Conservation (phyloP, 2,888 invertebrate species). For the Hemithea aestivaria region DNA sequence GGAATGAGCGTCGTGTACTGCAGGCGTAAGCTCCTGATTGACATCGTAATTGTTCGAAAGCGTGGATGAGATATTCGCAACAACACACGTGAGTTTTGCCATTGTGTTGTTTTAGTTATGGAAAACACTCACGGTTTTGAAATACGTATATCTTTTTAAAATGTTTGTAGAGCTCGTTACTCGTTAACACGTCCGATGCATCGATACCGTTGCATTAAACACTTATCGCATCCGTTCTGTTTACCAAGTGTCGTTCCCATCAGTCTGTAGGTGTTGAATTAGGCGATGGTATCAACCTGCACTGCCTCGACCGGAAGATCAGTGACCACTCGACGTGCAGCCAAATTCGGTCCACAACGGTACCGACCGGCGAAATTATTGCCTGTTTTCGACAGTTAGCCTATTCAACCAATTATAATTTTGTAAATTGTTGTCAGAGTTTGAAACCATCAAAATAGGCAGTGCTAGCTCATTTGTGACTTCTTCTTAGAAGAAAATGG, state of each 20-base stretch:
- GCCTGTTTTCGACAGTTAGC: conserved; percentile 37
- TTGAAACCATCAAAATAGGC: too few species aligned
- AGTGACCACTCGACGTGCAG: conserved; percentile 51
- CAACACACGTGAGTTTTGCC: too few species aligned
- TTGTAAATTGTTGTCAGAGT: conserved; percentile 9
- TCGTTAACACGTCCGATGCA: conserved; percentile 3
- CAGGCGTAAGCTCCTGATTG: too few species aligned
- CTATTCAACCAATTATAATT: conserved; percentile 22
- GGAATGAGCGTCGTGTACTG: too few species aligned
- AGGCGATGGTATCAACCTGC: conserved; percentile 19
- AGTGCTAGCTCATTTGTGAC: too few species aligned
- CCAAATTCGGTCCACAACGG: conserved; percentile 71
- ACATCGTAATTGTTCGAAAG: too few species aligned
- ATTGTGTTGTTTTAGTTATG: too few species aligned
- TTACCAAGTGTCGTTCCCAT: conserved; percentile 11
- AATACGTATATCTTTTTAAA: too few species aligned
- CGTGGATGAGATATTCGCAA: too few species aligned
- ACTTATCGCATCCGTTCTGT: conserved; percentile 11
- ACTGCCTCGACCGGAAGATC: conserved; percentile 60
- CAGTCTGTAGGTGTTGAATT: conserved; percentile 11
- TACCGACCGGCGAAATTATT: conserved; percentile 57
- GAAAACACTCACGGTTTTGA: too few species aligned
- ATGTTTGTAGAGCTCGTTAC: too few species aligned
- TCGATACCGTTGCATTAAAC: conserved; percentile 14
- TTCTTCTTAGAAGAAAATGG: too few species aligned